A percentile compares a stretch with the other conserved stretches of the same genome.
These are phyloP conservation scores for Atrichornis clamosus DNA, from an alignment of 2,113 vertebrate species.

Conservation along the genomic window DNA sequence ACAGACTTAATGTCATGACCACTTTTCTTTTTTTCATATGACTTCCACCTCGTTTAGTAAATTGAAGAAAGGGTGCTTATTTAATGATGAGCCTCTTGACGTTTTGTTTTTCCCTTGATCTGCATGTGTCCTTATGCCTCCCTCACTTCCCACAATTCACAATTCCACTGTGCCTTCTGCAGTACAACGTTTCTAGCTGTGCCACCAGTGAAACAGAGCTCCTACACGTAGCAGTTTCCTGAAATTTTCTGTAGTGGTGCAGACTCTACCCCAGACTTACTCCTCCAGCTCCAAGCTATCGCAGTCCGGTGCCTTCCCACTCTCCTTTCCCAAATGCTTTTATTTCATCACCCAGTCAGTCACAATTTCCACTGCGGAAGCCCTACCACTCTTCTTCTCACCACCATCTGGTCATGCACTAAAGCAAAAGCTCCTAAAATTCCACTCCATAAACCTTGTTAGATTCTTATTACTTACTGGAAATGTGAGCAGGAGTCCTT, in stretches of 20 bases:
- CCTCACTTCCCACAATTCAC: neutral
- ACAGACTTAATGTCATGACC: neutral
- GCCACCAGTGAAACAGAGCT: neutral
- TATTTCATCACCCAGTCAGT: slow-evolving; percentile 57
- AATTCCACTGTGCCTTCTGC: slow-evolving; percentile 15
- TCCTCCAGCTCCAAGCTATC: neutral
- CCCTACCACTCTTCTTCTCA: slow-evolving; percentile 35
- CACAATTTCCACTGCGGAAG: slow-evolving; percentile 48
- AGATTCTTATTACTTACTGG: slow-evolving; percentile 36
- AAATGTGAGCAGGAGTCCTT: slow-evolving; percentile 50
- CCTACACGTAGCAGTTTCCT: neutral
- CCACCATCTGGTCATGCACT: slow-evolving; percentile 52
- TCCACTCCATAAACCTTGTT: slow-evolving; percentile 48
- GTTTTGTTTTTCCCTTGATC: neutral
- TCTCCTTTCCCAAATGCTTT: slow-evolving; percentile 47
- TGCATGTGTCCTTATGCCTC: neutral
- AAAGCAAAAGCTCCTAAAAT: slow-evolving; percentile 56
- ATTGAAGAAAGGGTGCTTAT: neutral
- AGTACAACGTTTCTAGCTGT: neutral
- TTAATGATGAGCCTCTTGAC: neutral
- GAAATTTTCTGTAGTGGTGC: neutral
- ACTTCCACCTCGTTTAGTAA: neutral
- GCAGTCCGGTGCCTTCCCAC: slow-evolving; percentile 33
- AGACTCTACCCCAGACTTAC: slow-evolving; percentile 22
- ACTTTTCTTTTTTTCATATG: neutral